phyloP scores from a whole-genome alignment of 2,113 vertebrate genomes.

The Mesitornis unicolor region DNA sequence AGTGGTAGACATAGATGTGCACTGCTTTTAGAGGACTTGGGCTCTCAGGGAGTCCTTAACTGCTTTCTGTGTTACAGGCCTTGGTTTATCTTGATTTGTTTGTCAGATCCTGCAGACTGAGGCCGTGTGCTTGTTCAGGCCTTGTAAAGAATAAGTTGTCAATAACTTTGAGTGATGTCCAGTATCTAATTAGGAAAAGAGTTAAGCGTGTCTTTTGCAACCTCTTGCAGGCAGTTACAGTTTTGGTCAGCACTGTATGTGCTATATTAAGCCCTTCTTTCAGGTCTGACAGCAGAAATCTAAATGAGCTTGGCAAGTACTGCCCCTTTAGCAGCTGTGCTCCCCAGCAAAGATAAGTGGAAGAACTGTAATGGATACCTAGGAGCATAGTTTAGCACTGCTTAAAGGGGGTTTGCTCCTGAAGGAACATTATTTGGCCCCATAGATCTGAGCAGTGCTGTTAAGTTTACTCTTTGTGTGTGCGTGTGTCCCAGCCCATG shows the following conservation, averaged over 20 bases:
- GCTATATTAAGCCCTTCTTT: slow-evolving; percentile 13
- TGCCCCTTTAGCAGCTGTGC: not conserved
- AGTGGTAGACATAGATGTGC: too few relatives aligned
- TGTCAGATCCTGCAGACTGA: not conserved
- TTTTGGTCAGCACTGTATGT: not conserved
- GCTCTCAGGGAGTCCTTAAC: not conserved
- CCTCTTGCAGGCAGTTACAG: not conserved
- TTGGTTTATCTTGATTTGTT: not conserved
- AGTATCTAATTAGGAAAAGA: not conserved
- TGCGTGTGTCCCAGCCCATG: not conserved
- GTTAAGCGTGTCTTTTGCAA: not conserved
- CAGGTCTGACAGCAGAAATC: not conserved
- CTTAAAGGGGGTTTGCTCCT: not conserved
- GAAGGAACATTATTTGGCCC: not conserved
- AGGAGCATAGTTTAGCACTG: not conserved
- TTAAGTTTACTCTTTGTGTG: not conserved
- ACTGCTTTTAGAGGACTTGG: not conserved
- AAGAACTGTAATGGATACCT: not conserved
- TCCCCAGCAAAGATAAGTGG: not conserved
- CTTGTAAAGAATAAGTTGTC: not conserved
- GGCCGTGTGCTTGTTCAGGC: not conserved
- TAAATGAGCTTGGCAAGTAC: not conserved
- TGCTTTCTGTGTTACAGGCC: not conserved
- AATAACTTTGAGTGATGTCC: not conserved
- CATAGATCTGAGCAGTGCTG: not conserved